A percentile compares a stretch with the other conserved stretches of the same genome.
phyloP scores from a whole-genome alignment of 1,140 invertebrate species.

The Meloidogyne chitwoodi region DNA sequence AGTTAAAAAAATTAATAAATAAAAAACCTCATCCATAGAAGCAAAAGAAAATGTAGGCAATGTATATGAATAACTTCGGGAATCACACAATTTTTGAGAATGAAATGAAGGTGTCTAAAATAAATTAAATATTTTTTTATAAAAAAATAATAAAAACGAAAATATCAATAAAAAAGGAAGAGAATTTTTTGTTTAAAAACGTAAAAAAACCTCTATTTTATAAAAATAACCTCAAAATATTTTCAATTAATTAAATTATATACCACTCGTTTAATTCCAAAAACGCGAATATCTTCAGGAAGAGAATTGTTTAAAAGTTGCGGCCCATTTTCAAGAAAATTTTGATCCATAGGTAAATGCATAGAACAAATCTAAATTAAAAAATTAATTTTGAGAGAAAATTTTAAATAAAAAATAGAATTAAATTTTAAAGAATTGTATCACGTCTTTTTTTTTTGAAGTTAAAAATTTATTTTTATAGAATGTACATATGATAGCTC shows the following conservation, averaged over 20 bases:
- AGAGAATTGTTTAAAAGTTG: conserved; percentile 76
- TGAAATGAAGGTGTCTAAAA: conserved; percentile 81
- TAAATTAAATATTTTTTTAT: too few species aligned
- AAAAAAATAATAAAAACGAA: too few species aligned
- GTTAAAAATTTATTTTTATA: too few species aligned
- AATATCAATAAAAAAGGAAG: too few species aligned
- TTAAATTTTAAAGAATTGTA: too few species aligned
- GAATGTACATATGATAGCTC: too few species aligned
- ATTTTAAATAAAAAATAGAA: background rate
- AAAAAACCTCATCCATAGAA: conserved; percentile 60
- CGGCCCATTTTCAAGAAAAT: conserved; percentile 63
- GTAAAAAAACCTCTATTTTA: too few species aligned
- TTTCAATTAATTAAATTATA: too few species aligned
- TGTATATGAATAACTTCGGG: conserved; percentile 86
- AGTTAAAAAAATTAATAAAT: too few species aligned
- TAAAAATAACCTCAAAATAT: too few species aligned
- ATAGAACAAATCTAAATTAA: conserved; percentile 64
- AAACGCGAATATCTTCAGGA: conserved; percentile 79
- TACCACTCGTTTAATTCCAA: conserved; percentile 62
- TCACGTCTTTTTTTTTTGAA: too few species aligned
- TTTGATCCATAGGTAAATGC: conserved; percentile 63
- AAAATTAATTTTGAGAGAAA: background rate
- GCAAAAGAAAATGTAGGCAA: conserved; percentile 85
- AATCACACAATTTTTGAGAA: conserved; percentile 81
- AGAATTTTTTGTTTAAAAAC: too few species aligned